phyloP scores from a whole-genome alignment of 2,113 vertebrate species.

The Nansenia antarctica region DNA sequence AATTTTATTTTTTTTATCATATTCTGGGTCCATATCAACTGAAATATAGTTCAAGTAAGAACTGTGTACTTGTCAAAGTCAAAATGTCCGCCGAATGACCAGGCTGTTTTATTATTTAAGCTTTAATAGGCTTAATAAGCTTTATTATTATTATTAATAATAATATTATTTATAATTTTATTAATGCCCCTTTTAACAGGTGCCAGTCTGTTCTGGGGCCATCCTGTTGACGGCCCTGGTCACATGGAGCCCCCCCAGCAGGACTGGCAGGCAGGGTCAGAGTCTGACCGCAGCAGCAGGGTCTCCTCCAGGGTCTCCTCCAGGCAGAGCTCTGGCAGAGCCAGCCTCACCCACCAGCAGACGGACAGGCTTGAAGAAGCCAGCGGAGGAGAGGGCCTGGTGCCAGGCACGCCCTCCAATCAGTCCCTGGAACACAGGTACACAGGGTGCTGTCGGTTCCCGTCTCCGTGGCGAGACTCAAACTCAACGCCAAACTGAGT shows the following conservation, averaged over 20 bases:
- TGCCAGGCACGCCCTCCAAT: neutral
- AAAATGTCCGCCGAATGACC: too few species aligned
- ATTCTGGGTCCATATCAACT: too few species aligned
- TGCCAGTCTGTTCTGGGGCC: conserved; percentile 89
- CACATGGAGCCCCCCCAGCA: conserved; percentile 30
- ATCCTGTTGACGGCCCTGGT: conserved; percentile 40
- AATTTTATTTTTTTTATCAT: too few species aligned
- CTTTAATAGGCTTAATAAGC: too few species aligned
- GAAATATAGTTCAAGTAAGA: too few species aligned
- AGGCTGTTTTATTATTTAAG: too few species aligned
- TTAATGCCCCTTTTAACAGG: conserved; percentile 66
- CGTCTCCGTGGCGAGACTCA: too few species aligned
- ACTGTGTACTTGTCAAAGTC: too few species aligned
- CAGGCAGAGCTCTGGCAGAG: neutral
- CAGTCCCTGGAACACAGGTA: conserved; percentile 37
- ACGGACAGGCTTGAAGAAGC: neutral
- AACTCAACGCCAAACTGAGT: too few species aligned
- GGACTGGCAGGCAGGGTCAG: conserved; percentile 51
- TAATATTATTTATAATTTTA: neutral
- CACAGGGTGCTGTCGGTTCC: too few species aligned
- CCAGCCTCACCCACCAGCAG: neutral
- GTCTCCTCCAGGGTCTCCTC: neutral
- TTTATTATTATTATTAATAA: too few species aligned
- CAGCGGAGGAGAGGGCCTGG: neutral
- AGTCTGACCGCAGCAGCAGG: conserved; percentile 36